A percentile compares a stretch with the other conserved stretches of the same genome.
Evolutionary conservation across 1,140 invertebrate species (phyloP).

Genomic region (Aphelenchoides besseyi): DNA sequence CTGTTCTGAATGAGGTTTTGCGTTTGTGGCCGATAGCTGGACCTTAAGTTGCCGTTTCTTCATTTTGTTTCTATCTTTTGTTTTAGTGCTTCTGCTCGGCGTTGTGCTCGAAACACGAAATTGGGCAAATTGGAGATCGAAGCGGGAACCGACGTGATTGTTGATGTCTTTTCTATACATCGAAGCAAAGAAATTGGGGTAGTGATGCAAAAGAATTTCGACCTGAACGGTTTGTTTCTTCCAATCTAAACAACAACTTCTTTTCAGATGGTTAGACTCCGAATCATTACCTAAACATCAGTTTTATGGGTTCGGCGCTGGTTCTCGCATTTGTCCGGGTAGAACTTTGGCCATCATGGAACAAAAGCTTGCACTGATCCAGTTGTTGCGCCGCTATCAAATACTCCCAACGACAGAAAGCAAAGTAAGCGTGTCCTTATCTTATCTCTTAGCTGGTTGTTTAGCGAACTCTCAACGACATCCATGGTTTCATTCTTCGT

Average conservation of each 20-base stretch:
- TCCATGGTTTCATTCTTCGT: not conserved
- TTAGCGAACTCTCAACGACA: not conserved
- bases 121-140: conserved; percentile 23
- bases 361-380: conserved; percentile 68
- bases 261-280: not conserved
- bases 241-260: not conserved
- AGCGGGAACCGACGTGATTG: conserved; percentile 36
- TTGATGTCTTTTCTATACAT: conserved; percentile 31
- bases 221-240: conserved; percentile 30
- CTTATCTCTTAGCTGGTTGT: not conserved
- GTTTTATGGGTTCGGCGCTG: conserved; percentile 64
- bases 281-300: not conserved
- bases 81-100: not conserved
- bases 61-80: not conserved
- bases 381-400: conserved; percentile 47
- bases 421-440: conserved; percentile 3
- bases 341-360: conserved; percentile 70
- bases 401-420: conserved; percentile 11
- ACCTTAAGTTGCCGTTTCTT: not conserved
- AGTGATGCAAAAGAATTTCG: conserved; percentile 38
- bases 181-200: conserved; percentile 24
- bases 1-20: conserved; percentile 47
- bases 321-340: conserved; percentile 67
- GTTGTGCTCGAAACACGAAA: conserved; percentile 28
- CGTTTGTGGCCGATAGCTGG: conserved; percentile 43